Evolutionary conservation across 2,888 invertebrate species (phyloP).

Genomic region (Oscheius myriophilus): DNA sequence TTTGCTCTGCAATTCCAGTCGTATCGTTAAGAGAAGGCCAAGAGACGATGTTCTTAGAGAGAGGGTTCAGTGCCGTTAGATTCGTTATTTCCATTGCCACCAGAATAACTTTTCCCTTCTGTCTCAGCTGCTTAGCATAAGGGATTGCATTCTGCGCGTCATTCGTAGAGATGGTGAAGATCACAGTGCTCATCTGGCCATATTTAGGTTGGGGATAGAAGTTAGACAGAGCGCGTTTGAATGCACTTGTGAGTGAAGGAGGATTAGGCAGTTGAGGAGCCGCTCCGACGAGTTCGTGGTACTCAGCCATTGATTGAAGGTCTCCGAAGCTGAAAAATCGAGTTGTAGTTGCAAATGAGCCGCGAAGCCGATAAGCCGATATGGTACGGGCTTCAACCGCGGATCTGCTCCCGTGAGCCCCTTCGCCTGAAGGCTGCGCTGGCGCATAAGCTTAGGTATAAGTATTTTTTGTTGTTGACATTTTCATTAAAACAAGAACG

Average conservation of each 20-base stretch:
- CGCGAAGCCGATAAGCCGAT: no score
- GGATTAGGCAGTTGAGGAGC: slow-evolving; percentile 2
- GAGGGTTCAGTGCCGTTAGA: not conserved
- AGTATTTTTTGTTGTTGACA: no score
- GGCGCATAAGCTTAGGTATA: no score
- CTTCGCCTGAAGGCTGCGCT: no score
- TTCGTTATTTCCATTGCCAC: slow-evolving; percentile 21
- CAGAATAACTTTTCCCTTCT: slow-evolving; percentile 11
- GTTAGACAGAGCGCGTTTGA: slow-evolving; percentile 7
- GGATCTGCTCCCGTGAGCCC: no score
- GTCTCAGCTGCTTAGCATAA: not conserved
- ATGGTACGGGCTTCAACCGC: no score
- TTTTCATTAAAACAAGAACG: no score
- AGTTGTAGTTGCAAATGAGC: not conserved
- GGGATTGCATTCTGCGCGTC: slow-evolving; percentile 4
- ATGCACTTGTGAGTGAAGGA: slow-evolving; percentile 21
- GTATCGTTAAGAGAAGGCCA: slow-evolving; percentile 26
- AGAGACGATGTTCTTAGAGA: slow-evolving; percentile 9
- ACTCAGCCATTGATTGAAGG: slow-evolving; percentile 11
- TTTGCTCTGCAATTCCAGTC: slow-evolving; percentile 21
- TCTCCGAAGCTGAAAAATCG: slow-evolving; percentile 16
- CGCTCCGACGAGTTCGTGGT: slow-evolving; percentile 1
- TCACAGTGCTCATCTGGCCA: slow-evolving; percentile 10
- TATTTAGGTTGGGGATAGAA: slow-evolving; percentile 9
- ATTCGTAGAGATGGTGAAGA: slow-evolving; percentile 17